These are phyloP conservation scores for Sylvietta virens DNA, from an alignment of 2,113 vertebrate genomes.

Conservation along the genomic window DNA sequence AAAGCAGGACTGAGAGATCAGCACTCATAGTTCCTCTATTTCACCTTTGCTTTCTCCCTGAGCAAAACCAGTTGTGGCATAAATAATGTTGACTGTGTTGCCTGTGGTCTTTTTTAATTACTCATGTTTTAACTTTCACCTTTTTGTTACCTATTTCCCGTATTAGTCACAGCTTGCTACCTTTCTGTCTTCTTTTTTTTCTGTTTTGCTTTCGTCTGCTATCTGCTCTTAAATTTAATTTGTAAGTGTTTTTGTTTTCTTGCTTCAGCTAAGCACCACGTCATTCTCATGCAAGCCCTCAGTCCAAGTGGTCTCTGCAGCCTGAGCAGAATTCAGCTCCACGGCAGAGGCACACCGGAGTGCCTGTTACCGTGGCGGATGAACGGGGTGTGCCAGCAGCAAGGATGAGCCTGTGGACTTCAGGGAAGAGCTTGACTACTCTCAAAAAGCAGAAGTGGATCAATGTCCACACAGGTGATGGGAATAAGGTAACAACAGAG, in stretches of 20 bases:
- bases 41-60: background rate
- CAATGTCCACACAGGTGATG: background rate
- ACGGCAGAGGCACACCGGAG: background rate
- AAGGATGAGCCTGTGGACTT: background rate
- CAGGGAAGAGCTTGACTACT: background rate
- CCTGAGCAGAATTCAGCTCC: background rate
- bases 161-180: background rate
- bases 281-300: background rate
- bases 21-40: background rate
- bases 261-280: background rate
- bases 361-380: background rate
- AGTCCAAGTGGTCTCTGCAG: background rate
- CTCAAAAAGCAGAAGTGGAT: background rate
- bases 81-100: background rate
- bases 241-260: background rate
- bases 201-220: background rate
- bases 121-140: background rate
- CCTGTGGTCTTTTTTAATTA: background rate
- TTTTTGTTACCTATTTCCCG: background rate
- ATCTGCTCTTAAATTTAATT: background rate
- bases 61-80: background rate
- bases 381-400: background rate
- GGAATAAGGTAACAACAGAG: background rate
- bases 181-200: background rate
- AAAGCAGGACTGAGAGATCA: background rate